These are phyloP conservation scores for Zosterops borbonicus DNA, from an alignment of 2,113 vertebrate species.

Conservation along the genomic window DNA sequence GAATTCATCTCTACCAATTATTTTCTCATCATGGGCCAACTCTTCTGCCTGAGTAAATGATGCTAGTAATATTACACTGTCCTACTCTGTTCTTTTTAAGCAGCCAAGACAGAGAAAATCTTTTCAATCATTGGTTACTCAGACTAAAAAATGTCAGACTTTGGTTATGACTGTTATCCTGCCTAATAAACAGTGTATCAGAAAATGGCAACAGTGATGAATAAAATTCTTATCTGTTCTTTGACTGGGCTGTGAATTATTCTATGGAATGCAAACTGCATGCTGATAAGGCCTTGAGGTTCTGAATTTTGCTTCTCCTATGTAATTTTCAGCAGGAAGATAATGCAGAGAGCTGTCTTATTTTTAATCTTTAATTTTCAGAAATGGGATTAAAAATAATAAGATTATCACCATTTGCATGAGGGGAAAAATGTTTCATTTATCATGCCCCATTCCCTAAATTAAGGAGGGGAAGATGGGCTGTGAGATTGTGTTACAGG, in stretches of 20 bases:
- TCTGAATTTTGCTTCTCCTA: background rate
- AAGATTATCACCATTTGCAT: background rate
- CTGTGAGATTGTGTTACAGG: background rate
- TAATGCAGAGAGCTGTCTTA: background rate
- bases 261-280: background rate
- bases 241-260: background rate
- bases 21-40: background rate
- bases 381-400: background rate
- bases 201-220: background rate
- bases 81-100: background rate
- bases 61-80: background rate
- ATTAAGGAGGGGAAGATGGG: background rate
- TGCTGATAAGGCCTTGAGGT: background rate
- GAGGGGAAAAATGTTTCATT: background rate
- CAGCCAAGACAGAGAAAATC: background rate
- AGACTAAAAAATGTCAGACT: background rate
- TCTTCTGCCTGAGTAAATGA: background rate
- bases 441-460: background rate
- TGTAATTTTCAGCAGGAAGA: background rate
- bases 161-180: background rate
- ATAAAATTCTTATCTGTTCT: background rate
- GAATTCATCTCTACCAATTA: background rate
- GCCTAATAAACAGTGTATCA: background rate
- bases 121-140: background rate
- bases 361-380: constrained; percentile 9